Evolutionary conservation across 2,888 invertebrate species (phyloP).

Genomic region (Drosophila vallismaia): DNA sequence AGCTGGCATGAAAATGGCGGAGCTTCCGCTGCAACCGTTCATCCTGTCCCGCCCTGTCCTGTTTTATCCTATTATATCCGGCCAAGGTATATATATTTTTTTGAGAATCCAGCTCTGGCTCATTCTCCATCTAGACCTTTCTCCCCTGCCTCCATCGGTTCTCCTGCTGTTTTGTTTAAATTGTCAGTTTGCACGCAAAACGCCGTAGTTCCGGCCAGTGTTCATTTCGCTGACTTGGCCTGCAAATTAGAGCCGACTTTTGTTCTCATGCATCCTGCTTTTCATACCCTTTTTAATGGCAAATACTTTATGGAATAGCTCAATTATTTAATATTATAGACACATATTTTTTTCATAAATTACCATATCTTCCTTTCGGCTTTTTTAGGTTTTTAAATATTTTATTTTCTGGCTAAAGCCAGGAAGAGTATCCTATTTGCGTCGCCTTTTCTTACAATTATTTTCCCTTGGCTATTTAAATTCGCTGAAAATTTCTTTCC

Average conservation of each 20-base stretch:
- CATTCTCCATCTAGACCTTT: background rate
- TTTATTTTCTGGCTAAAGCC: background rate
- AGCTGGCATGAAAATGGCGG: conserved; percentile 68
- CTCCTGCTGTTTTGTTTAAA: conserved; percentile 33
- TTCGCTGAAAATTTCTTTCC: conserved; percentile 20
- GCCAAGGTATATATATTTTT: conserved; percentile 30
- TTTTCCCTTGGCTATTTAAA: conserved; percentile 23
- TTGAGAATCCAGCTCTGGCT: conserved; percentile 40
- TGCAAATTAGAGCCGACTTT: conserved; percentile 67
- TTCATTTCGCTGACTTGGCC: conserved; percentile 68
- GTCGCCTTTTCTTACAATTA: background rate
- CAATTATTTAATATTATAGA: background rate
- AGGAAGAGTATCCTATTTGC: background rate
- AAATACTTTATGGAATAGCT: background rate
- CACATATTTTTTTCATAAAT: too few relatives aligned
- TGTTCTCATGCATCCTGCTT: conserved; percentile 36
- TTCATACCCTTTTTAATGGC: background rate
- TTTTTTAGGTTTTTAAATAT: background rate
- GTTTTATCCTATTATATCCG: conserved; percentile 64
- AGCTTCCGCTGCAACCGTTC: conserved; percentile 60
- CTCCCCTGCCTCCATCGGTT: background rate
- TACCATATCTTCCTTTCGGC: too few relatives aligned
- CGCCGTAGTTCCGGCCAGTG: conserved; percentile 70
- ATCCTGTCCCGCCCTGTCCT: conserved; percentile 24
- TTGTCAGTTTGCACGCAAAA: conserved; percentile 65